Conservation (phyloP, 2,888 invertebrate genomes). For the Caenorhabditis zanzibari region DNA sequence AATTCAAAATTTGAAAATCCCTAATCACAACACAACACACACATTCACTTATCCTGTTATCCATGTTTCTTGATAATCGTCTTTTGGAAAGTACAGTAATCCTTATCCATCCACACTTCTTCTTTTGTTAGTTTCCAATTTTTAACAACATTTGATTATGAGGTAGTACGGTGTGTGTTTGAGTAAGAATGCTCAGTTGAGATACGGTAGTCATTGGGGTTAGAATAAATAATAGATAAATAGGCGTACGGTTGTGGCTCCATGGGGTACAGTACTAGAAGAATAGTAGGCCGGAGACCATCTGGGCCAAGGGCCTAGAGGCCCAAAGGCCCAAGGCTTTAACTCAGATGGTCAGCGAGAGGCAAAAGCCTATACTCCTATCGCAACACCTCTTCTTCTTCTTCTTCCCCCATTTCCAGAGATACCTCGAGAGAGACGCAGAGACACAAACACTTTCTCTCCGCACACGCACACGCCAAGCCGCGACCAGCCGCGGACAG, state of each 20-base stretch:
- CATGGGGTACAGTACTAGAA: conserved; percentile 23
- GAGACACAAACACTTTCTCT: conserved; percentile 10
- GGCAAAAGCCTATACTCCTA: not conserved
- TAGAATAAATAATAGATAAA: not conserved
- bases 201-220: not conserved
- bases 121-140: not conserved
- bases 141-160: not conserved
- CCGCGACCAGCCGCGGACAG: conserved; percentile 66
- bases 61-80: not conserved
- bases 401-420: not conserved
- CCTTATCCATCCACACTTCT: not conserved
- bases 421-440: conserved; percentile 13
- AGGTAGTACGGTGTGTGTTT: not conserved
- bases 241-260: not conserved
- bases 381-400: not conserved
- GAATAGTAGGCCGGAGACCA: not conserved
- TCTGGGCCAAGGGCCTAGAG: not conserved
- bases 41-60: not conserved
- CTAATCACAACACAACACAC: not conserved
- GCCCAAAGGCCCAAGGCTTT: not conserved
- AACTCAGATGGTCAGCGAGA: conserved; percentile 25
- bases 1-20: not conserved
- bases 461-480: conserved; percentile 10
- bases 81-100: not conserved
- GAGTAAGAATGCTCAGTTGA: not conserved